Evolutionary conservation across 2,113 vertebrate genomes (phyloP), one percentile per base, ranked within the genome.

Genomic region (Podilymbus podiceps): DNA sequence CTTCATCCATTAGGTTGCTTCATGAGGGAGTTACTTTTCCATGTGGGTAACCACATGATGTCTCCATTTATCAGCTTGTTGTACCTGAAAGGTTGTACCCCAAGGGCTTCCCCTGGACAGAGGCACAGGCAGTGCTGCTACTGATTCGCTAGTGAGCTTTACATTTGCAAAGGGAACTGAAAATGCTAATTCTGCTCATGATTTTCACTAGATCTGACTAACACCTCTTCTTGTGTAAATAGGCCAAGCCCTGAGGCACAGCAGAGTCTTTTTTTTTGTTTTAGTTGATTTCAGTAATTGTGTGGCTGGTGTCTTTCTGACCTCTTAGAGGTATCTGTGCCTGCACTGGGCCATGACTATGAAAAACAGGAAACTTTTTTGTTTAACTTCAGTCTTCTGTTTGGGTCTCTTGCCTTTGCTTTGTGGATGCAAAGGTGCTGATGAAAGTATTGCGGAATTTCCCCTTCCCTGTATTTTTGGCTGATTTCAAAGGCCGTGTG

Each of bases 301-400:
- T 83, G 47, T 92, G 82, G 22, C 63, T 76, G 62, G 13, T 92
- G 90, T 66, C 73, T 96, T 96, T 91, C 76, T 95, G 89, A 89
- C 94, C 89, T 87, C 23, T 42, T 92, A 31, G 55, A 55, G n/a
- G 52, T 92, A 66, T 89, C 62, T 84, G 25, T 93, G 83, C 55
- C 83, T 85, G n/a, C 56, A 64, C 17, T 89, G 44, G 42, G 19
- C 47, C 35, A 8, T 75, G 44, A 68, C 42, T 93, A 4, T 67
- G 69, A 89, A 95, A 96, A 96, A 90, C 90, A 85, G 97, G 93
- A 92, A 96, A 85, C 35, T 66, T 87, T 88, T 88, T 58, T 62
- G 30, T 89, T 83, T 73, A 55, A 72, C 22, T 86, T 68, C 25
- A 28, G 13, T 59, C 13, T 84, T 88, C 79, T 94, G 44, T 87